Evolutionary conservation across 2,888 invertebrate genomes (phyloP).

Genomic region (Eurytoma californica): DNA sequence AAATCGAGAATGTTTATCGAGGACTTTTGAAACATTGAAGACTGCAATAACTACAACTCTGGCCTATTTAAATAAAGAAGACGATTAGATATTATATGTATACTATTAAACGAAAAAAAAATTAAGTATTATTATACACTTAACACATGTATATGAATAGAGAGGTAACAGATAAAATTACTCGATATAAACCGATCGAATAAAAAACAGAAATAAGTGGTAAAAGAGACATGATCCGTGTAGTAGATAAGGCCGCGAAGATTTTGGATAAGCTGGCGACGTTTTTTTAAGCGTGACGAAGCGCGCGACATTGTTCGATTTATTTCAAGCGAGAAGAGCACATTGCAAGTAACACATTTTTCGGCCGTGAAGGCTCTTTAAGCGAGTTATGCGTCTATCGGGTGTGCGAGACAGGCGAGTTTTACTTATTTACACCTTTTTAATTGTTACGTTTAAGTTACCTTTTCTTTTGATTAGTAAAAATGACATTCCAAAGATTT

Average conservation of each 20-base stretch:
- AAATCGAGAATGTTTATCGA: conserved; percentile 46
- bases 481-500: conserved; percentile 64
- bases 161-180: conserved; percentile 34
- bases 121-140: conserved; percentile 53
- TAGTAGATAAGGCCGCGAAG: conserved; percentile 27
- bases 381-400: conserved; percentile 24
- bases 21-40: conserved; percentile 66
- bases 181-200: too few relatives aligned
- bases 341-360: conserved; percentile 15
- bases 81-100: conserved; percentile 58
- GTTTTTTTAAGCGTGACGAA: conserved; percentile 20
- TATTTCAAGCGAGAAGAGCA: conserved; percentile 21
- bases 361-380: conserved; percentile 33
- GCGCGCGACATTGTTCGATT: conserved; percentile 29
- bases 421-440: conserved; percentile 55
- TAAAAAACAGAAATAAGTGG: conserved; percentile 20
- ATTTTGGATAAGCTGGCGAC: conserved; percentile 14
- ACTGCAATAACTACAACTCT: conserved; percentile 72
- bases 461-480: conserved; percentile 60
- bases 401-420: conserved; percentile 39
- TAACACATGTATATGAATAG: conserved; percentile 50
- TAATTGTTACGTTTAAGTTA: conserved; percentile 60
- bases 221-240: conserved; percentile 29
- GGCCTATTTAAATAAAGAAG: conserved; percentile 67
- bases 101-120: conserved; percentile 47